Base-by-base conservation (phyloP, 2,797 vertebrate genomes). In the Buphagus erythrorhynchus region DNA sequence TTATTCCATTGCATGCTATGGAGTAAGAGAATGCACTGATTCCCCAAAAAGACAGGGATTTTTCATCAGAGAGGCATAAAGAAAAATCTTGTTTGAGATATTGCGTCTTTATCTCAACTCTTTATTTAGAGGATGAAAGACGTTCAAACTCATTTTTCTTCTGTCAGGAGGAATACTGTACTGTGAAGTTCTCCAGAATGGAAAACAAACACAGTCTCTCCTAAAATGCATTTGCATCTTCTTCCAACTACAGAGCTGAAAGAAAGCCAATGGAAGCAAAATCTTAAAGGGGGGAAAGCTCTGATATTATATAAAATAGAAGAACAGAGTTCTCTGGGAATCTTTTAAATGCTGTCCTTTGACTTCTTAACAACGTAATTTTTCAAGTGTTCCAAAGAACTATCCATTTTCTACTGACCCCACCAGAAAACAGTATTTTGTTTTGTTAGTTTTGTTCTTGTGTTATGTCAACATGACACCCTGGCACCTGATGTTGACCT, bases 381-480 rank as follows among this genome's bases (percentile, higher is more conserved):
- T 86, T 92, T 91, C 49, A 92, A 74, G 51, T 74, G 22, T 46
- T 88, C 35, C 65, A 86, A 94, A 93, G 20, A 94, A 31, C 48
- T 76, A 90, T 87, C 42, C 13, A 59, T 79, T 89, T 89, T 71
- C 71, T 85, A 83, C 38, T 79, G 74, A 82, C 81, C 93, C 35
- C 54, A 89, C 57, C 48, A 91, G 61, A 88, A 93, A 96, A 79
- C n/a, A 68, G 22, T 69, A 51, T 48, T 88, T 87, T 68, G 61
- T 67, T 61, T 88, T 82, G 48, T 86, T 95, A 84, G 40, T 57
- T 92, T 89, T 92, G 59, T n/a, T 93, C 78, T 91, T 29, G 5
- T 17, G 28, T 61, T 76, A 87, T n/a, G n/a, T 81, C 71, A 95
- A 67, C 58, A 43, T 74, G 86, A 95, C 71, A 85, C 45, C 45